phyloP scores from a whole-genome alignment of 2,113 vertebrate species.

The Phodopus roborovskii region DNA sequence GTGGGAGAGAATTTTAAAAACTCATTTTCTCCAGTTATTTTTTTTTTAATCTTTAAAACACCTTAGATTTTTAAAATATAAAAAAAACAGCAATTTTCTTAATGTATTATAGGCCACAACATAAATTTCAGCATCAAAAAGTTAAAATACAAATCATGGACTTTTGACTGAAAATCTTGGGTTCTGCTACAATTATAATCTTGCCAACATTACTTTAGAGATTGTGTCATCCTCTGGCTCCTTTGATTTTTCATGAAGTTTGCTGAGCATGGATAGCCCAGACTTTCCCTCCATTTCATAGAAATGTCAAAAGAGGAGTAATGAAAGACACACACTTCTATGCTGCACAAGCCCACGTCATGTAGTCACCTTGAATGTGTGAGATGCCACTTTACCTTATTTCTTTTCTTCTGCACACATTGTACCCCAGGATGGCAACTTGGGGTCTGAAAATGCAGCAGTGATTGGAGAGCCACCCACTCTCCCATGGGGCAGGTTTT shows the following conservation, averaged over 20 bases:
- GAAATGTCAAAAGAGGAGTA: background rate
- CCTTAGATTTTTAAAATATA: background rate
- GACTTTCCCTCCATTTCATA: background rate
- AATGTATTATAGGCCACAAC: background rate
- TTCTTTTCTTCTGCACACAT: background rate
- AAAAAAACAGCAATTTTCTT: background rate
- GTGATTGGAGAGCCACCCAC: background rate
- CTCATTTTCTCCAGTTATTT: background rate
- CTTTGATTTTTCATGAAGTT: background rate
- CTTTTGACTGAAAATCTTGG: background rate
- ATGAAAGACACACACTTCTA: background rate
- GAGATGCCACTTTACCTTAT: background rate
- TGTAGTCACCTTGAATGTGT: too few relatives aligned
- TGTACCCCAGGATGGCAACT: background rate
- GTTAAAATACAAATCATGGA: background rate
- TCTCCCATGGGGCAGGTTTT: background rate
- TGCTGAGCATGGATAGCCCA: background rate
- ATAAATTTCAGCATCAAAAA: background rate
- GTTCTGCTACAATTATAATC: slow-evolving; percentile 26
- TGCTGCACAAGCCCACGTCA: background rate
- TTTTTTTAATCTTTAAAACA: background rate
- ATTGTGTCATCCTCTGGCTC: background rate
- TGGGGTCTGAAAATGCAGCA: background rate
- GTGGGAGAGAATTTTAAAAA: background rate
- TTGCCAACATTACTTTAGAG: background rate